Evolutionary conservation across 2,113 vertebrate species (phyloP).

Genomic region (Pandion haliaetus): DNA sequence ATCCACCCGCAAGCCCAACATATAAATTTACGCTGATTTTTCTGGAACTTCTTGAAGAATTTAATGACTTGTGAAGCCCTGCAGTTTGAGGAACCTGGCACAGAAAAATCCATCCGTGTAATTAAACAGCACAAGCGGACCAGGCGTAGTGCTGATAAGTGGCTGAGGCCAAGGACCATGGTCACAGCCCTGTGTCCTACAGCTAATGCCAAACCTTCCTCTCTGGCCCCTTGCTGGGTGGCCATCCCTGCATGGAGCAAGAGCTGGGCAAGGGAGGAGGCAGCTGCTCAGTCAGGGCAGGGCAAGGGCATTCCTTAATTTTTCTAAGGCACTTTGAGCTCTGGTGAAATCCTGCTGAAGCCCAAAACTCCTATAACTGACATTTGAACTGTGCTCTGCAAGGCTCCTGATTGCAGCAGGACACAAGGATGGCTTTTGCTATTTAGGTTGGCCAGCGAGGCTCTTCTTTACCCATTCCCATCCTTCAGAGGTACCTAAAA

Average conservation of each 20-base stretch:
- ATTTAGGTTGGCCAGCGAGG: background rate
- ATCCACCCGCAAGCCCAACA: background rate
- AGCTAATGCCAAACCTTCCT: background rate
- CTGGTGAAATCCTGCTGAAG: background rate
- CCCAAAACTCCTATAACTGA: background rate
- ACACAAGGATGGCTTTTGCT: background rate
- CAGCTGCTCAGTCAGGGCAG: background rate
- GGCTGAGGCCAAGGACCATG: background rate
- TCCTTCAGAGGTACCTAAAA: background rate
- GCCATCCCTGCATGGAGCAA: rapidly evolving
- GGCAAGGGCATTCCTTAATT: background rate
- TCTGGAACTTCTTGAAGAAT: background rate
- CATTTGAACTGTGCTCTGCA: background rate
- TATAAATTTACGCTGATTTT: background rate
- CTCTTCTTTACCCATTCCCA: background rate
- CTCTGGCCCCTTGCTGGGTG: background rate
- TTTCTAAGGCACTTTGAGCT: background rate
- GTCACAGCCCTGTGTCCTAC: background rate
- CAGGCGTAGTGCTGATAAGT: background rate
- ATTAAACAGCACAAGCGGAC: background rate
- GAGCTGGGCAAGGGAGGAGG: background rate
- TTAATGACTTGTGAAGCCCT: conserved; percentile 25
- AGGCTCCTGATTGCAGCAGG: background rate
- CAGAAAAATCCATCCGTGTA: conserved; percentile 10
- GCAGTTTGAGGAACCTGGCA: background rate